Evolutionary conservation across 64 coral and sea anemone genomes (phyloP), one percentile per base, ranked within the genome.

Genomic region (Cladopsammia gracilis): DNA sequence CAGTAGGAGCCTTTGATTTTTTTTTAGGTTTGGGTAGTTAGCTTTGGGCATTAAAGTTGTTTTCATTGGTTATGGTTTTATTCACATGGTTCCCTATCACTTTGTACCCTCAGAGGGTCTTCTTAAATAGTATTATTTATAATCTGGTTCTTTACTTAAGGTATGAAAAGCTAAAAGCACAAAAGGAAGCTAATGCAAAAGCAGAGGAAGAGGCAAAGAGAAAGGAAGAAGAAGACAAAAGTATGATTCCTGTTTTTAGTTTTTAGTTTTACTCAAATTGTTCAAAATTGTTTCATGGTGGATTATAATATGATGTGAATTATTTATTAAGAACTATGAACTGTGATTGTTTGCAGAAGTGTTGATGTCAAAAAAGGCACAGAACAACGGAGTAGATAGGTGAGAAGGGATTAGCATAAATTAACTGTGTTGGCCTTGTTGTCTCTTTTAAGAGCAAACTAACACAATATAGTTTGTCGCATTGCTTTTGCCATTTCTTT

Each of bases 171-270:
- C 78, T 54, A 4, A 71, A 54, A 61, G 7, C 43, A 6, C 64
- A 91, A 10, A 68, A 18, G 12, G 70, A 73, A 76, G 71, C 58
- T 13, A 75, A 76, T 2, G 11, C 62, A 52, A 77, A 78, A 72
- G 79, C 77, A 59, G 64, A 82, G 64, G 53, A 77, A 72, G 52
- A 91, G 73, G 89, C 78, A 6, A 91, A 81, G n/a, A 70, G 48
- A 62, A 83, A 83, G 15, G 68, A 90, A 57, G 75, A 90, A 26
- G 73, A 68, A 90, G 48, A 68, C 65, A 78, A 68, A 64, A 79
- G 70, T 76, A 75, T 56, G 10, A 15, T 47, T 23, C 3, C 4
- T 25, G 3, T 25, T 25, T 8, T 69, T 23, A 8, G 22, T 69
- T 8, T 69, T 5, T 56, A 56, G 53, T 56, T 1, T 10, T 56